Base-by-base conservation (phyloP, 2,888 invertebrate genomes). In the Ceratothoa steindachneri region DNA sequence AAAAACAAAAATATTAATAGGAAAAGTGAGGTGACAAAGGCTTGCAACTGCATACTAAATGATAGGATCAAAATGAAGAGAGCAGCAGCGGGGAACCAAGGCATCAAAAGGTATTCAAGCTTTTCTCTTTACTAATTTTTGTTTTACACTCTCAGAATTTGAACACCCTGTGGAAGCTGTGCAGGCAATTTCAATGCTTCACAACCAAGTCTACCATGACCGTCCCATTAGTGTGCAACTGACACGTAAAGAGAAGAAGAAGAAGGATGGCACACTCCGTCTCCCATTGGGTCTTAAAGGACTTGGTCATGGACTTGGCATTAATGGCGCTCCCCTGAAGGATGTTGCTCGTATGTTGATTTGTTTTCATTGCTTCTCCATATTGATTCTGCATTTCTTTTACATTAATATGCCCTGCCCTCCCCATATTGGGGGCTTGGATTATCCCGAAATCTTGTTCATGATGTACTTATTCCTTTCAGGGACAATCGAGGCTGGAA, bases 111-210 rank as follows among this genome's bases (percentile, higher is more conserved):
- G n/a, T n/a, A n/a, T n/a, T n/a, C n/a, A n/a, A n/a, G n/a, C n/a
- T n/a, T n/a, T n/a, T n/a, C n/a, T n/a, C n/a, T n/a, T n/a, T n/a
- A n/a, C n/a, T n/a, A n/a, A n/a, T n/a, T n/a, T n/a, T n/a, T n/a
- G n/a, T n/a, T n/a, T n/a, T n/a, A n/a, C n/a, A n/a, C n/a, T n/a
- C 68, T n/a, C 75, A 78, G 84, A 85, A 81, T 88, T 86, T 86
- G 96, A 97, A 83, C 96, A 97, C 86, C 97, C 98, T 0, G 93
- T 98, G 52, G 98, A 99, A 87, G 97, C 98, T 51, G 97, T 98
- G 2, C 92, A 96, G 87, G 96, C 98, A 15, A 95, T 97, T 83
- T 95, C 85, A 83, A 85, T 85, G 84, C 91, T 99, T 83, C 93
- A 98, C 86, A 93, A 95, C 82, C 98, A 98, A 86, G 90, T 91